Percentiles rank a stretch among this genome's conserved stretches.
phyloP scores from a whole-genome alignment of 2,888 invertebrate genomes.

The Agriopis aurantiaria region DNA sequence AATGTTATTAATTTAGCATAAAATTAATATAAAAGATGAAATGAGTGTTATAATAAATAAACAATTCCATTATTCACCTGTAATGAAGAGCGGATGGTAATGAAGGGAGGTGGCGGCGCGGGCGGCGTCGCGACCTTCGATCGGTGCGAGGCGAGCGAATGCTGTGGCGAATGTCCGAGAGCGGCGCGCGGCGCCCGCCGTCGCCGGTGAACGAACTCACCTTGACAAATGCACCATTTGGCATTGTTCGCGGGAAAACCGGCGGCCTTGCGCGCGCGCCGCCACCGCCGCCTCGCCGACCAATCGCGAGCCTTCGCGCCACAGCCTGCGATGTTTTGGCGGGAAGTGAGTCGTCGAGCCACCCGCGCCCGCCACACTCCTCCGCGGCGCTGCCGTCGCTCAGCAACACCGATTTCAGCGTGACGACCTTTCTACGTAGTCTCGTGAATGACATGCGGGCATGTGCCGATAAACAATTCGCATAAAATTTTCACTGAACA shows the following conservation, averaged over 20 bases:
- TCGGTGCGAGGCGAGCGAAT: slow-evolving; percentile 70
- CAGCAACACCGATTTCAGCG: slow-evolving; percentile 66
- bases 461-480: slow-evolving; percentile 46
- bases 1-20: slow-evolving; percentile 2
- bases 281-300: slow-evolving; percentile 66
- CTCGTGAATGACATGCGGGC: slow-evolving; percentile 66
- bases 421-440: slow-evolving; percentile 69
- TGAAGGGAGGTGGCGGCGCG: slow-evolving; percentile 62
- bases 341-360: slow-evolving; percentile 58
- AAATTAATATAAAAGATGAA: slow-evolving; percentile 18
- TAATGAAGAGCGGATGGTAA: slow-evolving; percentile 71
- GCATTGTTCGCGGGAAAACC: slow-evolving; percentile 87
- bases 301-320: slow-evolving; percentile 83
- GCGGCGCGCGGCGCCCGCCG: slow-evolving; percentile 71
- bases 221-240: slow-evolving; percentile 87
- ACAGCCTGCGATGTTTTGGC: slow-evolving; percentile 84
- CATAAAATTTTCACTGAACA: slow-evolving; percentile 17
- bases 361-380: slow-evolving; percentile 46
- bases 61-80: slow-evolving; percentile 74
- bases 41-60: slow-evolving; percentile 45
- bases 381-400: slow-evolving; percentile 60
- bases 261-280: slow-evolving; percentile 84
- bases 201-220: slow-evolving; percentile 86
- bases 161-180: slow-evolving; percentile 71
- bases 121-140: slow-evolving; percentile 72